These are phyloP conservation scores for Acronicta leporina DNA, from an alignment of 2,888 invertebrate genomes.

Conservation along the genomic window DNA sequence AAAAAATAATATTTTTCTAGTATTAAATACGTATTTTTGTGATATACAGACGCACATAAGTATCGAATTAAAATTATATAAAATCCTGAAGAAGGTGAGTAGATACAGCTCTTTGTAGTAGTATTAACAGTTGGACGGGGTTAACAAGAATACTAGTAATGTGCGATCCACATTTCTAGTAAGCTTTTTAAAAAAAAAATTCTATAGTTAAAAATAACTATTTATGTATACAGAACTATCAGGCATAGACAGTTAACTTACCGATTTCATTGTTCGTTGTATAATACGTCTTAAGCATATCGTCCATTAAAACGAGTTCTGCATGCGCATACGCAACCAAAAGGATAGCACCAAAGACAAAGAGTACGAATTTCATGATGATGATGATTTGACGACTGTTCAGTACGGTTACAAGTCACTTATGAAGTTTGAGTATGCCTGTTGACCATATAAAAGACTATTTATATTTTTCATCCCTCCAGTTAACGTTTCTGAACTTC, in stretches of 20 bases:
- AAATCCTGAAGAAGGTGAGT: too few relatives aligned
- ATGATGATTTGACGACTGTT: not conserved
- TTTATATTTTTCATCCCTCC: constrained; percentile 1
- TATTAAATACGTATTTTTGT: too few relatives aligned
- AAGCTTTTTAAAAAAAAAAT: too few relatives aligned
- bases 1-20: too few relatives aligned
- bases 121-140: too few relatives aligned
- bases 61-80: too few relatives aligned
- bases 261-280: constrained; percentile 1
- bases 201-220: too few relatives aligned
- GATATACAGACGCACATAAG: too few relatives aligned
- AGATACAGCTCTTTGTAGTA: too few relatives aligned
- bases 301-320: not conserved
- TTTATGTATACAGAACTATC: not conserved
- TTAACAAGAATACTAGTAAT: too few relatives aligned
- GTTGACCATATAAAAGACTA: not conserved
- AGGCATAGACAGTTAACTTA: not conserved
- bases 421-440: not conserved
- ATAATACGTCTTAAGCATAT: not conserved
- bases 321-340: not conserved
- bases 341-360: not conserved
- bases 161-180: too few relatives aligned
- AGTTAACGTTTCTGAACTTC: not conserved
- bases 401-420: not conserved
- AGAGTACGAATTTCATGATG: not conserved